Evolutionary conservation across 2,888 invertebrate genomes (phyloP), one percentile per base, ranked within the genome.

Genomic region (Heliconius ismenius): DNA sequence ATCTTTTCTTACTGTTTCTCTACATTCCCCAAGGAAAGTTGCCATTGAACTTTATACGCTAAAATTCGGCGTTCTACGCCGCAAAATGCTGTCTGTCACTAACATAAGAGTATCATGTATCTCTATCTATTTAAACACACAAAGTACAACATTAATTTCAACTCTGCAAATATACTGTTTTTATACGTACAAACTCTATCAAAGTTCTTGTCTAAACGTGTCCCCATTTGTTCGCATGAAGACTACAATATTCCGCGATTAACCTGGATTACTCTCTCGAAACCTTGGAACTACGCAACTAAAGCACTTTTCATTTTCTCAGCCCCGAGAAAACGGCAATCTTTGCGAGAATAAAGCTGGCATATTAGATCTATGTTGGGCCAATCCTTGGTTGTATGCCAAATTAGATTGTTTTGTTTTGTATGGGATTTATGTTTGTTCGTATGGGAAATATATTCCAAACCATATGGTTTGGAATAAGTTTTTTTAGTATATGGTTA

Each of bases 201-300:
- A 63, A 62, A 62, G 26, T 26, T 63, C 39, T 73, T 43, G 43
- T 63, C 26, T 28, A 62, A 73, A 28, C 62, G 62, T 73, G 39
- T 63, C 39, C n/a, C 39, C 43, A 63, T 62, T 73, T 43, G 39
- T 43, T 43, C 70, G 70, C 70, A 54, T 36, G 36, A 73, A 73
- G 62, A 73, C 73, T 62, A 77, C 74, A 70, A 60, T 74, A 60
- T 70, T 32, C 67, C 69, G 62, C 72, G 77, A 77, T 75, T 77
- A 76, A 79, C 70, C 74, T 74, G 72, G 63, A 79, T 76, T 76
- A 76, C 70, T 58, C 63, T 70, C 73, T 74, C 58, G 76, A 75
- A 75, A 74, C 77, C 77, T 76, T 76, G 65, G 64, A 77, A 79
- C 78, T 78, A 78, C 78, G 75, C 65, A 75, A 78, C 79, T 79